Evolutionary conservation across 1,140 invertebrate species (phyloP).

Genomic region (Helicoverpa armigera): DNA sequence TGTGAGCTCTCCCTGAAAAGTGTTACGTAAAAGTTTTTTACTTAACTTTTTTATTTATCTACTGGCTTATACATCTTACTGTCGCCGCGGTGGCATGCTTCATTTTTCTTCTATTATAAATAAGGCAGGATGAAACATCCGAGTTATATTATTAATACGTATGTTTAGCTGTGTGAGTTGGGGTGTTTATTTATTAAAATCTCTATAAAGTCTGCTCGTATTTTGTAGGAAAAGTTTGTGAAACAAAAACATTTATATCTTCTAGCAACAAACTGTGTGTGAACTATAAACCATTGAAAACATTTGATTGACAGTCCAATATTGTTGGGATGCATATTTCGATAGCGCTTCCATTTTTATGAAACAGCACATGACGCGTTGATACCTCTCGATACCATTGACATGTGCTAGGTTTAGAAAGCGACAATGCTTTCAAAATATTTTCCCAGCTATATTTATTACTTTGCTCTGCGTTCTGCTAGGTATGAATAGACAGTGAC

Average conservation of each 20-base stretch:
- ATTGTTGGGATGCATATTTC: slow-evolving; percentile 41
- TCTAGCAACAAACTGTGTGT: neutral
- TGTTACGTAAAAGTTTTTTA: slow-evolving; percentile 6
- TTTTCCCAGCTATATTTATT: neutral
- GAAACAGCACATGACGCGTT: slow-evolving; percentile 15
- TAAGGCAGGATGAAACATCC: too few relatives aligned
- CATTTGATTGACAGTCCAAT: slow-evolving; percentile 40
- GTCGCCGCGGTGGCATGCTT: neutral
- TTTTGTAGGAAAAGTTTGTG: too few relatives aligned
- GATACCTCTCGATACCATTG: slow-evolving; percentile 21
- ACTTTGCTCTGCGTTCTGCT: neutral
- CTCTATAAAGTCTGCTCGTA: too few relatives aligned
- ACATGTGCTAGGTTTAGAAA: slow-evolving; percentile 8
- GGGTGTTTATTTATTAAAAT: too few relatives aligned
- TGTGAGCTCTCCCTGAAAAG: neutral
- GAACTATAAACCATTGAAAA: neutral
- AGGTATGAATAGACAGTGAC: too few relatives aligned
- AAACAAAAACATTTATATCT: neutral
- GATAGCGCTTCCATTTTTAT: slow-evolving; percentile 16
- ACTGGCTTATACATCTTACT: neutral
- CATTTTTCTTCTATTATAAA: neutral
- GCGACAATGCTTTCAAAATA: neutral
- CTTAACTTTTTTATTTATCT: slow-evolving; percentile 11
- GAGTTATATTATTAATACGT: too few relatives aligned
- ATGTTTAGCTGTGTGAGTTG: too few relatives aligned